phyloP scores from a whole-genome alignment of 53 echinoderm and acorn worm genomes.

The Holothuria leucospilota region DNA sequence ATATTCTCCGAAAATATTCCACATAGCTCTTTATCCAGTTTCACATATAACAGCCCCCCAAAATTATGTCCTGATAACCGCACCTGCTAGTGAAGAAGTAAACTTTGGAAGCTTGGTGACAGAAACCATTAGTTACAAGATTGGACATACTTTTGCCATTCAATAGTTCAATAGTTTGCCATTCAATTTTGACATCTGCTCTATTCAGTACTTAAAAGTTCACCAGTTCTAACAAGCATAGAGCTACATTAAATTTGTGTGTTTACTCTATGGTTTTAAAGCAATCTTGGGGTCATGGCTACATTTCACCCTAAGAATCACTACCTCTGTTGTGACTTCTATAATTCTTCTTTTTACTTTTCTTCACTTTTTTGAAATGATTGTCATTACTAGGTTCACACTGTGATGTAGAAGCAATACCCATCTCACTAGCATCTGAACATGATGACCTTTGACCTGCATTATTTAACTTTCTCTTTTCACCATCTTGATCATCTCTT shows the following conservation, averaged over 20 bases:
- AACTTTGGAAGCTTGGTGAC: no score
- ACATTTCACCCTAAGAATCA: background rate
- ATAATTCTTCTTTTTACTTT: constrained; percentile 32
- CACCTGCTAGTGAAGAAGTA: no score
- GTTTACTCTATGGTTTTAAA: no score
- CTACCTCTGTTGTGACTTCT: constrained; percentile 28
- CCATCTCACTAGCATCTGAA: background rate
- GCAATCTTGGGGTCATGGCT: no score
- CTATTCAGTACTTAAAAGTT: background rate
- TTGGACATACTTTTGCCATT: no score
- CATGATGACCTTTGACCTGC: constrained; percentile 35
- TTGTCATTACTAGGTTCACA: background rate
- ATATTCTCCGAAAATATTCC: no score
- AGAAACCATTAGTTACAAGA: no score
- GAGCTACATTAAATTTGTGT: background rate
- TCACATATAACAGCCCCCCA: no score
- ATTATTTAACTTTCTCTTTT: background rate
- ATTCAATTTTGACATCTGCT: background rate
- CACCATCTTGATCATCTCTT: background rate
- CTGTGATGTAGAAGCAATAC: background rate
- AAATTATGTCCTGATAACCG: no score
- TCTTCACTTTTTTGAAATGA: constrained; percentile 41
- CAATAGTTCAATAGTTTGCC: no score
- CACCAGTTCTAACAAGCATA: background rate
- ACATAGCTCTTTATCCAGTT: no score